A percentile compares a stretch with the other conserved stretches of the same genome.
Evolutionary conservation across 2,113 vertebrate species (phyloP).

Genomic region (Dromiciops gliroides): DNA sequence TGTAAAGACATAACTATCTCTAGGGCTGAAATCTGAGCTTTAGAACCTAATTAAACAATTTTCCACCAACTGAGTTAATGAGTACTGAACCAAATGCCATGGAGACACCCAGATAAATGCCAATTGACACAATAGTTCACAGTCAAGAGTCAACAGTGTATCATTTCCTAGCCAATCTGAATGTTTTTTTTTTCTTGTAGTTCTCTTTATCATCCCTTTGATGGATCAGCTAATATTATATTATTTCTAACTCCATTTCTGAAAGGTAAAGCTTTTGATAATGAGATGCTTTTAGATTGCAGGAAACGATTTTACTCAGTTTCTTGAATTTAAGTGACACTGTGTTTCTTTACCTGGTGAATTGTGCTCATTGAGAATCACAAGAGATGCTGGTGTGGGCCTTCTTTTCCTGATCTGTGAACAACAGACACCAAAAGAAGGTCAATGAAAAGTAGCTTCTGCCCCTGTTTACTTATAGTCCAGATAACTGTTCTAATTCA

Average conservation of each 20-base stretch:
- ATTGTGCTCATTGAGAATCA: constrained; percentile 92
- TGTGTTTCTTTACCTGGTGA: constrained; percentile 86
- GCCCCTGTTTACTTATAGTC: not conserved
- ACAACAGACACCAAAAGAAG: constrained; percentile 58
- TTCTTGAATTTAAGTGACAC: constrained; percentile 17
- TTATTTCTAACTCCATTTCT: constrained; percentile 15
- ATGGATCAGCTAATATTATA: not conserved
- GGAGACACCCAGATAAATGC: constrained; percentile 11
- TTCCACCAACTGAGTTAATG: constrained; percentile 34
- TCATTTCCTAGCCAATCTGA: constrained; percentile 14
- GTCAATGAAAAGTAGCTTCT: constrained; percentile 28
- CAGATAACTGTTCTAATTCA: not conserved
- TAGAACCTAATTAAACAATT: constrained; percentile 63
- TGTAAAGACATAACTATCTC: constrained; percentile 53
- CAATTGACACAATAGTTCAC: not conserved
- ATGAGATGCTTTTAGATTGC: not conserved
- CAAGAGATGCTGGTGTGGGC: constrained; percentile 94
- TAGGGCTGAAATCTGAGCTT: constrained; percentile 52
- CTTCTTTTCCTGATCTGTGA: constrained; percentile 94
- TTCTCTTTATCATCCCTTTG: constrained; percentile 27
- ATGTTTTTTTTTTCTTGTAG: not conserved
- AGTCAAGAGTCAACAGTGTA: not conserved
- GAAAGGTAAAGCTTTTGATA: not conserved
- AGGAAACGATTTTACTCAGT: not conserved
- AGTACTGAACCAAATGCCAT: constrained; percentile 12